A percentile compares a stretch with the other conserved stretches of the same genome.
Evolutionary conservation across 1,140 invertebrate species (phyloP).

Genomic region (Frieseomelitta varia): DNA sequence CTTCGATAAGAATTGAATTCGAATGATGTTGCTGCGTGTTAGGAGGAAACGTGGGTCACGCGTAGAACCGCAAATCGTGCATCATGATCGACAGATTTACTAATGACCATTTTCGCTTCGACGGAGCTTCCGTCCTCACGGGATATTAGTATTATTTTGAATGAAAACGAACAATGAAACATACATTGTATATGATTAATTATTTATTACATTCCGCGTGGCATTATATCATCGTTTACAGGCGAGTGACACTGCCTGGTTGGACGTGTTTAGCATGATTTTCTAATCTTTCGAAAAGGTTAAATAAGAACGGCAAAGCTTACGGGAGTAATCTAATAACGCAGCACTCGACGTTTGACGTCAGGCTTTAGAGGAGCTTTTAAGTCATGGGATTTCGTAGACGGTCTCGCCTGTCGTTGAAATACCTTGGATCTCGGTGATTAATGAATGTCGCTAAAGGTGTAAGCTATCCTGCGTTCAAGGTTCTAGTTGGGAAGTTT

Average conservation of each 20-base stretch:
- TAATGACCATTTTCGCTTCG: too few species aligned
- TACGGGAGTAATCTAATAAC: neutral
- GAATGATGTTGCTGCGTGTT: neutral
- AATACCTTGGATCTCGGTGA: neutral
- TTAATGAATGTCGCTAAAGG: slow-evolving; percentile 11
- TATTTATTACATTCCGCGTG: too few species aligned
- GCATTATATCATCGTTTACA: too few species aligned
- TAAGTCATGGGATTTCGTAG: neutral
- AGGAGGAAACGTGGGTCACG: neutral
- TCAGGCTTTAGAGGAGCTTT: neutral
- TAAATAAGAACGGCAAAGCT: neutral
- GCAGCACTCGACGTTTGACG: neutral
- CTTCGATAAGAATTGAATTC: slow-evolving; percentile 34
- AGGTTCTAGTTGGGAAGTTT: slow-evolving; percentile 26
- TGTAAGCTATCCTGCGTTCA: slow-evolving; percentile 15
- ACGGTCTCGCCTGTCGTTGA: neutral
- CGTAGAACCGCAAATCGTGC: too few species aligned
- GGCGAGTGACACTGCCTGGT: too few species aligned
- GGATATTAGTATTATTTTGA: too few species aligned
- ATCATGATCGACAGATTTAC: too few species aligned
- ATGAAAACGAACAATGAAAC: too few species aligned
- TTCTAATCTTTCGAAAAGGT: too few species aligned
- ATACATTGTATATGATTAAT: too few species aligned
- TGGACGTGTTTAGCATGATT: too few species aligned
- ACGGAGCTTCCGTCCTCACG: too few species aligned